A percentile compares a stretch with the other conserved stretches of the same genome.
Conservation (phyloP, 2,888 invertebrate species). For the Siphlonurus alternatus region DNA sequence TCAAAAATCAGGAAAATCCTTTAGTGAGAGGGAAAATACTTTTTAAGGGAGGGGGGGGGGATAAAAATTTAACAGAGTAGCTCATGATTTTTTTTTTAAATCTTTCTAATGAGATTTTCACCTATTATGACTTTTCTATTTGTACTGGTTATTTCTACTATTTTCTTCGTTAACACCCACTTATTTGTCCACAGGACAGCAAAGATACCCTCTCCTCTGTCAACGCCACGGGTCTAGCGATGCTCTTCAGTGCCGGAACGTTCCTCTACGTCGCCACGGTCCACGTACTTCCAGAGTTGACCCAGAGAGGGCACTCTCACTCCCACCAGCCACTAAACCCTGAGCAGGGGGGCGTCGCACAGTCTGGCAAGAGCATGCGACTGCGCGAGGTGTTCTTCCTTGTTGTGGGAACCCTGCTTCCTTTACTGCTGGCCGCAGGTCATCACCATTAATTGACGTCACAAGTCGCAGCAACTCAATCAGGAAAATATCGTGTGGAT, state of each 20-base stretch:
- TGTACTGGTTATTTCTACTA: too few species aligned
- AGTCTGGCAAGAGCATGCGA: slow-evolving; percentile 21
- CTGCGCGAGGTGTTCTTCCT: slow-evolving; percentile 65
- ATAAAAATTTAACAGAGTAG: too few species aligned
- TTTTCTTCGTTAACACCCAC: too few species aligned
- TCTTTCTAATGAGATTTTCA: too few species aligned
- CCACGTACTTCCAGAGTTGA: slow-evolving; percentile 92
- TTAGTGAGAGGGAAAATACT: too few species aligned
- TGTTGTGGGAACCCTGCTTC: slow-evolving; percentile 73
- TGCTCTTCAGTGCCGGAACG: slow-evolving; percentile 98
- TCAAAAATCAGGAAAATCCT: too few species aligned
- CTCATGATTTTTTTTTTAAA: too few species aligned
- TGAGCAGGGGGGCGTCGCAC: slow-evolving; percentile 1
- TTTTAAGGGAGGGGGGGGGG: too few species aligned
- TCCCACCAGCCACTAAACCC: neutral
- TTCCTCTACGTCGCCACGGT: slow-evolving; percentile 98
- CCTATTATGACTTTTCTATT: too few species aligned
- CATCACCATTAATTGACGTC: slow-evolving; percentile 59
- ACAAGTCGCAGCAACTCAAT: neutral
- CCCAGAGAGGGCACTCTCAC: slow-evolving; percentile 22
- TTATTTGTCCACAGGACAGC: slow-evolving; percentile 47
- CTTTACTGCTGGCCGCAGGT: slow-evolving; percentile 76
- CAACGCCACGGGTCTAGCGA: slow-evolving; percentile 91
- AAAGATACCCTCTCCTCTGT: slow-evolving; percentile 77
- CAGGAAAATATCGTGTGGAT: neutral